A percentile compares a stretch with the other conserved stretches of the same genome.
Conservation (phyloP, 2,888 invertebrate genomes). For the Calliopum simillimum region DNA sequence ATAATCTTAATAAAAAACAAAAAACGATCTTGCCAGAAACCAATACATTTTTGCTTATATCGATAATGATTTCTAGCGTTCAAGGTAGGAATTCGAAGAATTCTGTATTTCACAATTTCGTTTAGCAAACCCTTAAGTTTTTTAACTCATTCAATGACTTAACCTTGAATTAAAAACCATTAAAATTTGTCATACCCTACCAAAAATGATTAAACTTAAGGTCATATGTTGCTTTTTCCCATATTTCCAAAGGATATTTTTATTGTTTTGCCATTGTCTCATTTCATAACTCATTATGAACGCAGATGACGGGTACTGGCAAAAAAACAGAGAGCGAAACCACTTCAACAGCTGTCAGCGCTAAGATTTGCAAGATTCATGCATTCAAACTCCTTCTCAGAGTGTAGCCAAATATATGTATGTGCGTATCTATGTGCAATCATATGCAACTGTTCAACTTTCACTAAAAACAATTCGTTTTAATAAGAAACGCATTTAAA, state of each 20-base stretch:
- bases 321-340: not conserved
- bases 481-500: conserved; percentile 37
- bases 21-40: too few species aligned
- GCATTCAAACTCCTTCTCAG: conserved; percentile 32
- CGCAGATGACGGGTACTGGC: not conserved
- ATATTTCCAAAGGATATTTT: not conserved
- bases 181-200: too few species aligned
- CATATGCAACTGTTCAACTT: too few species aligned
- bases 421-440: not conserved
- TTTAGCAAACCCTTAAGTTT: too few species aligned
- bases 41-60: too few species aligned
- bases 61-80: too few species aligned
- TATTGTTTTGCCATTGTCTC: not conserved
- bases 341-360: conserved; percentile 43
- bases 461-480: conserved; percentile 30
- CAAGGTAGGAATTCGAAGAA: too few species aligned
- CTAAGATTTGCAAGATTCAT: conserved; percentile 36
- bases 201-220: not conserved
- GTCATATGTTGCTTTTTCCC: not conserved
- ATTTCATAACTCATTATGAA: not conserved
- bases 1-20: too few species aligned
- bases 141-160: too few species aligned
- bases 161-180: not conserved
- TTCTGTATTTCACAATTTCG: too few species aligned
- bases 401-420: not conserved